Evolutionary conservation across 2,113 vertebrate species (phyloP).

Genomic region (Trematomus loennbergii): DNA sequence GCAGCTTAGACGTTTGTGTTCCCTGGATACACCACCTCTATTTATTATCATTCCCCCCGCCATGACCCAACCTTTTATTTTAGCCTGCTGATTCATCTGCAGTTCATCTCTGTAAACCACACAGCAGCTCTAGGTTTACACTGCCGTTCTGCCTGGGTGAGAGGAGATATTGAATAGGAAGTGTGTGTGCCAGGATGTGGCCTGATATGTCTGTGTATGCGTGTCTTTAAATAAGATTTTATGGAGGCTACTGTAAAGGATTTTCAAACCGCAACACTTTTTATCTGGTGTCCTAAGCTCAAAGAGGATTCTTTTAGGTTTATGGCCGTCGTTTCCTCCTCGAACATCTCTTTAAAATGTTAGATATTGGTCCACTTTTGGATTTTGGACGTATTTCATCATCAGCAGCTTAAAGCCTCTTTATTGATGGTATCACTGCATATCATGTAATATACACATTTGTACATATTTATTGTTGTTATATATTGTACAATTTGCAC

Average conservation of each 20-base stretch:
- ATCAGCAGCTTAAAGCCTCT: too few relatives aligned
- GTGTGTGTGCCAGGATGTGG: slow-evolving; percentile 41
- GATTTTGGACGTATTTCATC: too few relatives aligned
- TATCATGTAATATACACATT: too few relatives aligned
- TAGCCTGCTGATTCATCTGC: slow-evolving; percentile 92
- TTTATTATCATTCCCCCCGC: slow-evolving; percentile 86
- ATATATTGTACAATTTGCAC: too few relatives aligned
- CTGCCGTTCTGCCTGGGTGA: slow-evolving; percentile 13
- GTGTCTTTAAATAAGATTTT: slow-evolving; percentile 34
- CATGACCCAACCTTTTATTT: slow-evolving; percentile 92
- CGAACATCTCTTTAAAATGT: too few relatives aligned
- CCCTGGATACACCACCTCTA: slow-evolving; percentile 86
- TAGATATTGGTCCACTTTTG: too few relatives aligned
- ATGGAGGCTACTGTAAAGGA: slow-evolving; percentile 39
- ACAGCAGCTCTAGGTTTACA: slow-evolving; percentile 89
- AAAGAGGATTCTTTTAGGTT: not conserved
- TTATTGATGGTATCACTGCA: too few relatives aligned
- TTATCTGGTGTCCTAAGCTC: not conserved
- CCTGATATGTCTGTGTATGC: slow-evolving; percentile 8
- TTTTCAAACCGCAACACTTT: not conserved
- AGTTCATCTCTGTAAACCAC: slow-evolving; percentile 89
- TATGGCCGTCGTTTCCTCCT: too few relatives aligned
- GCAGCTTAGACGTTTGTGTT: slow-evolving; percentile 78
- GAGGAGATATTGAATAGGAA: slow-evolving; percentile 39
- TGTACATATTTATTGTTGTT: too few relatives aligned